A percentile compares a stretch with the other conserved stretches of the same genome.
These are phyloP conservation scores for Bimastos eiseni DNA, from an alignment of 2,888 invertebrate genomes.

Conservation along the genomic window DNA sequence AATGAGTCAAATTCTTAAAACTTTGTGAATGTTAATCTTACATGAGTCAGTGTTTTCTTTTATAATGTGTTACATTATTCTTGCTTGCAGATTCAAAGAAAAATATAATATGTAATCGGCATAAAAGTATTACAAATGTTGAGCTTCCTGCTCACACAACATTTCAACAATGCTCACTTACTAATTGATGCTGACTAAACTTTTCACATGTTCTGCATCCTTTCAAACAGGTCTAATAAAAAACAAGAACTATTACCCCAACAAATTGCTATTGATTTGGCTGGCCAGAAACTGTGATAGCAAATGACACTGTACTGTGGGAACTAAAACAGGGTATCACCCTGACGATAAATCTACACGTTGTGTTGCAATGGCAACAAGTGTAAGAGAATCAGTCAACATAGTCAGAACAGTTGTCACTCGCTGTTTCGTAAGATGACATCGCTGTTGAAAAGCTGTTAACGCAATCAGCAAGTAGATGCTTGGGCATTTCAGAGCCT, in stretches of 20 bases:
- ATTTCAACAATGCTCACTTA: not conserved
- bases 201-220: not conserved
- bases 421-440: not conserved
- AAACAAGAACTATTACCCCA: not conserved
- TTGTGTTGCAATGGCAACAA: not conserved
- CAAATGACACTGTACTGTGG: not conserved
- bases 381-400: not conserved
- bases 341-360: not conserved
- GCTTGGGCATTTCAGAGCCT: conserved; percentile 76
- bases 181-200: not conserved
- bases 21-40: not conserved
- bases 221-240: not conserved
- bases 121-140: not conserved
- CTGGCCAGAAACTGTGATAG: not conserved
- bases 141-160: not conserved
- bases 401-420: not conserved
- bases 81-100: not conserved
- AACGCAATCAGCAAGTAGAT: conserved; percentile 19
- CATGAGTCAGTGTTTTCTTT: not conserved
- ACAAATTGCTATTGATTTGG: not conserved
- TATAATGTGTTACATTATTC: not conserved
- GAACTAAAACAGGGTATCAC: too few species aligned
- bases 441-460: not conserved
- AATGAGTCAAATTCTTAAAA: not conserved
- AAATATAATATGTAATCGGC: not conserved